These are phyloP conservation scores for Ischnura elegans DNA, from an alignment of 2,888 invertebrate genomes.

Conservation along the genomic window DNA sequence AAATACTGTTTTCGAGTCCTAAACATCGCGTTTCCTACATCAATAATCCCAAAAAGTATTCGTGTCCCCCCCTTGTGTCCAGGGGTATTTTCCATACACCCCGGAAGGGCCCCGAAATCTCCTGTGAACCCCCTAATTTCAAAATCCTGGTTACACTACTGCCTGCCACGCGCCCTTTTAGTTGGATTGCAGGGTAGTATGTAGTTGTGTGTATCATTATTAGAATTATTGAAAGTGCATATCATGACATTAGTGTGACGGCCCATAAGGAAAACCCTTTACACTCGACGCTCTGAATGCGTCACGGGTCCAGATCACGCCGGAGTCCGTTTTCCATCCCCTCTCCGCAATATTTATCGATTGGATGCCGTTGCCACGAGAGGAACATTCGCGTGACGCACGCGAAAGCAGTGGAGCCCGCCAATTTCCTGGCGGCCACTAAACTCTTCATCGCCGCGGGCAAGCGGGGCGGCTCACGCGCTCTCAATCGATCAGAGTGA, in stretches of 20 bases:
- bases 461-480: background rate
- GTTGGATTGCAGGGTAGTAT: too few species aligned
- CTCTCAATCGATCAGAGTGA: background rate
- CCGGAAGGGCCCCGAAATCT: too few species aligned
- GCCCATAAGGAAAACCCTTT: background rate
- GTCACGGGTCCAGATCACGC: background rate
- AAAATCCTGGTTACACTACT: too few species aligned
- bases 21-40: too few species aligned
- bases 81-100: too few species aligned
- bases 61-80: too few species aligned
- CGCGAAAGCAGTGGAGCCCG: background rate
- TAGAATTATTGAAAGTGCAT: too few species aligned
- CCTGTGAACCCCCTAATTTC: too few species aligned
- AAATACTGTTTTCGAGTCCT: too few species aligned
- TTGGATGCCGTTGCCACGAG: background rate
- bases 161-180: too few species aligned
- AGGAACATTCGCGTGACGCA: background rate
- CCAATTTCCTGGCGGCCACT: background rate
- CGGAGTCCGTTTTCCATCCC: background rate
- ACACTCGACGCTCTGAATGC: background rate
- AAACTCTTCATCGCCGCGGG: background rate
- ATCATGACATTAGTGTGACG: background rate
- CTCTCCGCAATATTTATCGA: background rate
- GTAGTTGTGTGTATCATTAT: too few species aligned
- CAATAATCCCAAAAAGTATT: too few species aligned